A percentile compares a stretch with the other conserved stretches of the same genome.
Conservation (phyloP, 2,797 vertebrate species). For the Pipistrellus pygmaeus region DNA sequence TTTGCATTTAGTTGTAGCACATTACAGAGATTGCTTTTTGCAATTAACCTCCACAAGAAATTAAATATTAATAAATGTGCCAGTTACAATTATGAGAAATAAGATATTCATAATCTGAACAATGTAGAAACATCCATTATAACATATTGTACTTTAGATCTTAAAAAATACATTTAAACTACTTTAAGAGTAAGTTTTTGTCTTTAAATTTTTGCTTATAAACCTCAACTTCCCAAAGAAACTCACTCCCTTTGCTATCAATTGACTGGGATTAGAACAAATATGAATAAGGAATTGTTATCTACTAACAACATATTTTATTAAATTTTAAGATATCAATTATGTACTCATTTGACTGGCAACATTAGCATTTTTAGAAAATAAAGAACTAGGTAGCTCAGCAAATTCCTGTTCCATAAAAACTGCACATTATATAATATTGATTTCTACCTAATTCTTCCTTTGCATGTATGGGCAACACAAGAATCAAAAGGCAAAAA, state of each 20-base stretch:
- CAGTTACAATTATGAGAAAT: constrained; percentile 83
- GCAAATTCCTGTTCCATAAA: constrained; percentile 37
- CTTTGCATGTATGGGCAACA: neutral
- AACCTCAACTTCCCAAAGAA: constrained; percentile 16
- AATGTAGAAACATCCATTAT: constrained; percentile 73
- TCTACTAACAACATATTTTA: constrained; percentile 41
- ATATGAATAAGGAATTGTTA: constrained; percentile 8
- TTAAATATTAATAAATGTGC: constrained; percentile 85
- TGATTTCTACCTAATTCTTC: constrained; percentile 36
- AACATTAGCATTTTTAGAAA: constrained; percentile 50
- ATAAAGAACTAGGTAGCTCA: constrained; percentile 26
- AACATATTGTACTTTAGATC: constrained; percentile 60
- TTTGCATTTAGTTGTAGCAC: constrained; percentile 74
- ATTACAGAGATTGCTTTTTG: constrained; percentile 79
- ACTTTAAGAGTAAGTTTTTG: constrained; percentile 54
- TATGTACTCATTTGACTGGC: constrained; percentile 32
- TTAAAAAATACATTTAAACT: constrained; percentile 62
- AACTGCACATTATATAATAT: neutral
- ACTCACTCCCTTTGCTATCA: constrained; percentile 8
- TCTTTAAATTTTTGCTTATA: neutral
- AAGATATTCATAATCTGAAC: constrained; percentile 83
- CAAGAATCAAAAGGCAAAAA: constrained; percentile 39
- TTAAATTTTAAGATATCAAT: constrained; percentile 54
- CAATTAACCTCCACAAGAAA: constrained; percentile 85
- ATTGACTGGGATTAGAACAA: neutral